A percentile compares a stretch with the other conserved stretches of the same genome.
These are phyloP conservation scores for Pyrochroa serraticornis DNA, from an alignment of 2,888 invertebrate genomes.

Conservation along the genomic window DNA sequence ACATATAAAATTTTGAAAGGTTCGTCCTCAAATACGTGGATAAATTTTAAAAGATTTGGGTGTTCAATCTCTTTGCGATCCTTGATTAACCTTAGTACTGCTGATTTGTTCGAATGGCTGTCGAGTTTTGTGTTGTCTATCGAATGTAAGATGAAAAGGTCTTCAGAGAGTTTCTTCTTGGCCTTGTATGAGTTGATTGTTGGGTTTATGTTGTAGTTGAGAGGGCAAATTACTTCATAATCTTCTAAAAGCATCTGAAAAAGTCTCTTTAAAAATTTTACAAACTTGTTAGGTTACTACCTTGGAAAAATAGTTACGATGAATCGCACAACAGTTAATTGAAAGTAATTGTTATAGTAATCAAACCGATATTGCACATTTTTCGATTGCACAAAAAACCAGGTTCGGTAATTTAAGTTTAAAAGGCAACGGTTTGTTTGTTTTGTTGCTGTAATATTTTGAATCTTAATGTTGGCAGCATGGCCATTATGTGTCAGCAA, in stretches of 20 bases:
- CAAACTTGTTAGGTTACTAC: too few relatives aligned
- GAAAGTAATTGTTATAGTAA: too few relatives aligned
- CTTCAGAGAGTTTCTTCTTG: conserved; percentile 61
- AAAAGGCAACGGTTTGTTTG: too few relatives aligned
- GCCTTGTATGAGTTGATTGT: conserved; percentile 62
- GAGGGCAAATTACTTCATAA: conserved; percentile 24
- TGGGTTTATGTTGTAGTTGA: conserved; percentile 1
- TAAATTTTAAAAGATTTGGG: conserved; percentile 43
- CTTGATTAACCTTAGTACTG: conserved; percentile 38
- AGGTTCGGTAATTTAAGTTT: too few relatives aligned
- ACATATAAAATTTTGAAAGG: conserved; percentile 65
- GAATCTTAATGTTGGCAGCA: too few relatives aligned
- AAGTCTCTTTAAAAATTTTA: background rate
- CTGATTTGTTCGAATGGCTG: conserved; percentile 60
- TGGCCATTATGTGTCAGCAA: too few relatives aligned
- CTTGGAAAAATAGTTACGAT: too few relatives aligned
- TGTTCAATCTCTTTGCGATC: conserved; percentile 46
- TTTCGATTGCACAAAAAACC: too few relatives aligned
- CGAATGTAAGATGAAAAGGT: conserved; percentile 67
- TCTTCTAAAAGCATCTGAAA: conserved; percentile 37
- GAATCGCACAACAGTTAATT: too few relatives aligned
- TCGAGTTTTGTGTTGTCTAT: conserved; percentile 64
- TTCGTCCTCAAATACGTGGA: conserved; percentile 61
- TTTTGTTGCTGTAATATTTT: too few relatives aligned
- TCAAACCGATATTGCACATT: too few relatives aligned